Percentiles rank a stretch among this genome's conserved stretches.
phyloP scores from a whole-genome alignment of 2,113 vertebrate genomes.

The Galeopterus variegatus region DNA sequence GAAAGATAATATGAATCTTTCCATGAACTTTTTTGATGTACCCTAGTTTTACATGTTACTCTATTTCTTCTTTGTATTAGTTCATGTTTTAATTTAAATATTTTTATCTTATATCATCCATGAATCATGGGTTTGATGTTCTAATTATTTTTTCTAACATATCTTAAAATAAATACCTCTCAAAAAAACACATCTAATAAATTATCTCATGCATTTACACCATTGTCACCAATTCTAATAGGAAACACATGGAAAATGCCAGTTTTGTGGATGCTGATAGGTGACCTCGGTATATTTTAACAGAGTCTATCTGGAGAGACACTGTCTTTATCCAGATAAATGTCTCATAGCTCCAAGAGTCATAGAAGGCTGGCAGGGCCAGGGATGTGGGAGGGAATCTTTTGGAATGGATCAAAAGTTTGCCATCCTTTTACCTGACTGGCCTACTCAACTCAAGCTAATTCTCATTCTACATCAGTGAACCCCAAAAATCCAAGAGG shows the following conservation, averaged over 20 bases:
- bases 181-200: constrained; percentile 19
- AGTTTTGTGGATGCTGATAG: background rate
- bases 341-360: background rate
- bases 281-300: background rate
- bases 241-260: background rate
- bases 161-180: constrained; percentile 21
- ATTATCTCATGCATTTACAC: background rate
- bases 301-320: background rate
- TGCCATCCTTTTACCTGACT: background rate
- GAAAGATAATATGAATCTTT: too few species aligned
- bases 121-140: background rate
- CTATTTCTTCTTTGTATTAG: constrained; percentile 5
- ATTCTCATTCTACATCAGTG: background rate
- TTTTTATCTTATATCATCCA: background rate
- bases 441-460: background rate
- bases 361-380: background rate
- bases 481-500: background rate
- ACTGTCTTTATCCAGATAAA: background rate
- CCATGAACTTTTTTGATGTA: too few species aligned
- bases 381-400: too few species aligned
- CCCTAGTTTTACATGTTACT: background rate
- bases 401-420: background rate
- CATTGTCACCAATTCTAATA: background rate
- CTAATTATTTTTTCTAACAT: constrained; percentile 26
- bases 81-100: constrained; percentile 27